Percentiles rank a stretch among this genome's conserved stretches.
Conservation (phyloP, 2,888 invertebrate genomes). For the Cosmia pyralina region DNA sequence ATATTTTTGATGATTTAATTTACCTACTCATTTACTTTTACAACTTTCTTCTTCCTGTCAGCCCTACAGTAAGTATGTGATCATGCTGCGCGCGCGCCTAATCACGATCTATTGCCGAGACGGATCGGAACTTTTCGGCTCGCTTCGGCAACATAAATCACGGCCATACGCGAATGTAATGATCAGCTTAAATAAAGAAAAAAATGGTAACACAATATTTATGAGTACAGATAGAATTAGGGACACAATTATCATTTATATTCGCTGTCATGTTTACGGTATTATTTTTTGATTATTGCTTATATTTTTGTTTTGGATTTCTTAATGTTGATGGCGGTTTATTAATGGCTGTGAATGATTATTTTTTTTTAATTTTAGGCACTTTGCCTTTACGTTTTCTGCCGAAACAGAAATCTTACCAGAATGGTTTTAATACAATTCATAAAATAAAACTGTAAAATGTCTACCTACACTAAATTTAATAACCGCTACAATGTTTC, state of each 20-base stretch:
- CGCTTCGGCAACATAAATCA: constrained; percentile 75
- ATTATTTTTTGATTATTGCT: constrained; percentile 56
- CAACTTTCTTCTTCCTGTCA: constrained; percentile 16
- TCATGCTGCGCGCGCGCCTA: constrained; percentile 76
- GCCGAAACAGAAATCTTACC: not conserved
- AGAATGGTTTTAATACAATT: not conserved
- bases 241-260: constrained; percentile 64
- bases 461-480: not conserved
- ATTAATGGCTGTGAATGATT: constrained; percentile 9
- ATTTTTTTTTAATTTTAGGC: not conserved
- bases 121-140: constrained; percentile 65
- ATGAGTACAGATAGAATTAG: constrained; percentile 60
- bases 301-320: constrained; percentile 41
- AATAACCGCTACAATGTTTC: constrained; percentile 14
- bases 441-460: not conserved
- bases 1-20: not conserved
- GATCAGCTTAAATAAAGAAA: constrained; percentile 67
- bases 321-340: constrained; percentile 18
- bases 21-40: not conserved
- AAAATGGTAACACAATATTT: constrained; percentile 66
- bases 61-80: constrained; percentile 58
- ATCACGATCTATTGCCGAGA: constrained; percentile 74
- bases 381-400: not conserved
- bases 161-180: constrained; percentile 75
- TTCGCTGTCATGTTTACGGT: constrained; percentile 61